These are phyloP conservation scores for Clupea harengus DNA, from an alignment of 2,113 vertebrate species.

Conservation along the genomic window DNA sequence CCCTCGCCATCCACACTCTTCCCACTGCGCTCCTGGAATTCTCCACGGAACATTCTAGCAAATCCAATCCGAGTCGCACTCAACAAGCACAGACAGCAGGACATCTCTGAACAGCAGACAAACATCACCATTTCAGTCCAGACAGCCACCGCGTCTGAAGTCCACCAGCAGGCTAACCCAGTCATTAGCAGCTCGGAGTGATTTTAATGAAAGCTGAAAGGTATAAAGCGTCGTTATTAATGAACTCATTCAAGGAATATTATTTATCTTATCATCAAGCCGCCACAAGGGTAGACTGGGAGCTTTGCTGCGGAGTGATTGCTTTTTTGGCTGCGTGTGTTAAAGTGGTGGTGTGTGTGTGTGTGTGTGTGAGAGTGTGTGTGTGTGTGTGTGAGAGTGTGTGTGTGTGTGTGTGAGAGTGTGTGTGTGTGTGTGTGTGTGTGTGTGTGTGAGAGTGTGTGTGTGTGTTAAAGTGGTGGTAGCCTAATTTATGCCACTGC, in stretches of 20 bases:
- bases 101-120: neutral
- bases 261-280: constrained; percentile 77
- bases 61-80: neutral
- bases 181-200: constrained; percentile 58
- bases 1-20: neutral
- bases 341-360: too few relatives aligned
- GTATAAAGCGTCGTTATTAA: constrained; percentile 73
- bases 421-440: too few relatives aligned
- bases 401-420: too few relatives aligned
- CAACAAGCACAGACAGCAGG: neutral
- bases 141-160: neutral
- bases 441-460: too few relatives aligned
- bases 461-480: constrained; percentile 62
- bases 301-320: constrained; percentile 73
- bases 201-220: constrained; percentile 74
- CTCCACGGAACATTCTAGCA: neutral
- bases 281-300: constrained; percentile 54
- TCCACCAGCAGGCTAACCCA: neutral
- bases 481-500: constrained; percentile 79
- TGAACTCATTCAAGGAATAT: constrained; percentile 71
- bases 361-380: too few relatives aligned
- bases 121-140: neutral
- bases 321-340: constrained; percentile 68
- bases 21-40: neutral
- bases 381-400: too few relatives aligned